Percentiles rank a stretch among this genome's conserved stretches.
Evolutionary conservation across 2,888 invertebrate genomes (phyloP).

Genomic region (Pyrrhosoma nymphula): DNA sequence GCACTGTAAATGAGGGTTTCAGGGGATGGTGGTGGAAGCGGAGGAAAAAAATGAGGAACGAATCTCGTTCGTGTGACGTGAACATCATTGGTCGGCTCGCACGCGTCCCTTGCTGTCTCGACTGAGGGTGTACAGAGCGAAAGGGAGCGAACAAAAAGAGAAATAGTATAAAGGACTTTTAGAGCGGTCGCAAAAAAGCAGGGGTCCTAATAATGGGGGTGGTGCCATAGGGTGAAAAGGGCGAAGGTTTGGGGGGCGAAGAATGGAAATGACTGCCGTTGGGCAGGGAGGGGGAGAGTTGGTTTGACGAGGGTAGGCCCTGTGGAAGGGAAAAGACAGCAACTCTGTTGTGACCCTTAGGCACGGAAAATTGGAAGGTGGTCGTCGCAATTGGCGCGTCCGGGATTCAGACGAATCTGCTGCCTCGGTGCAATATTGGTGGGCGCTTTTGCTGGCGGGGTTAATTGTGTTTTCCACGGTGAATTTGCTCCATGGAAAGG

Average conservation of each 20-base stretch:
- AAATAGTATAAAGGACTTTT: background rate
- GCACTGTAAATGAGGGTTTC: background rate
- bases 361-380: background rate
- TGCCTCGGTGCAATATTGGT: background rate
- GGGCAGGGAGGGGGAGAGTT: background rate
- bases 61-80: constrained; percentile 23
- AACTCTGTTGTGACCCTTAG: background rate
- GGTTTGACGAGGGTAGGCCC: background rate
- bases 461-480: background rate
- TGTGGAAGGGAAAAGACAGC: background rate
- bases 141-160: background rate
- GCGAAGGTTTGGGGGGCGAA: background rate
- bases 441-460: background rate
- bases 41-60: background rate
- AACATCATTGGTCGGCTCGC: background rate
- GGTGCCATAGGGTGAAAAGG: background rate
- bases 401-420: background rate
- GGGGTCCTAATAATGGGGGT: constrained; percentile 44
- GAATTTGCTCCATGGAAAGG: too few relatives aligned
- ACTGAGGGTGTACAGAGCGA: background rate
- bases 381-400: background rate
- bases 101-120: background rate
- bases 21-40: background rate
- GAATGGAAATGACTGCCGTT: background rate
- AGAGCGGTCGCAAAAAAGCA: constrained; percentile 27